phyloP scores from a whole-genome alignment of 2,113 vertebrate genomes.

The Oreotrochilus melanogaster region DNA sequence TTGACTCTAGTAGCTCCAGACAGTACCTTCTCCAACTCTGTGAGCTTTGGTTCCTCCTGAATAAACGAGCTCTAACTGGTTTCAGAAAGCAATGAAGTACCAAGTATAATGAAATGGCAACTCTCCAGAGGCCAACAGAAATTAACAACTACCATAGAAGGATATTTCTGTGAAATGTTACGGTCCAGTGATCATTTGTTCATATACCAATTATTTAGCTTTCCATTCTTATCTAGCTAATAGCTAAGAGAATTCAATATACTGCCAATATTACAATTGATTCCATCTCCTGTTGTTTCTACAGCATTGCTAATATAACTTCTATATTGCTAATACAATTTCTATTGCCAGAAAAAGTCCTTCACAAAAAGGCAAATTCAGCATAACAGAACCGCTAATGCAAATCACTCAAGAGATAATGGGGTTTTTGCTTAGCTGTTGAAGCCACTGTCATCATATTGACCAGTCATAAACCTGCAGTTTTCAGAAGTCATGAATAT shows the following conservation, averaged over 20 bases:
- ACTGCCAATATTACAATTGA: neutral
- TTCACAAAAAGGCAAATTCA: neutral
- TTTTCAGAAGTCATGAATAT: neutral
- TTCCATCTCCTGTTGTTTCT: neutral
- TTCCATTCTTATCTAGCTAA: neutral
- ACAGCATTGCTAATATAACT: neutral
- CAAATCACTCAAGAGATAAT: neutral
- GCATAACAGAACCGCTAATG: neutral
- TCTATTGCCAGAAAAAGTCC: neutral
- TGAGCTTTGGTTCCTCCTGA: neutral
- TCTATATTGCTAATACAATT: neutral
- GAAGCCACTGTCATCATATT: neutral
- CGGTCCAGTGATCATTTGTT: neutral
- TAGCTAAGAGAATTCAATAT: neutral
- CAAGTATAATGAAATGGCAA: neutral
- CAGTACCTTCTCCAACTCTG: neutral
- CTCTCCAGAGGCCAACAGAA: neutral
- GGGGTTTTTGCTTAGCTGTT: neutral
- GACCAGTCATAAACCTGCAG: neutral
- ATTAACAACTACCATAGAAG: neutral
- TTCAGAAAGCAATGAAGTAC: neutral
- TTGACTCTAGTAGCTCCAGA: neutral
- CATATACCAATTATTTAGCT: neutral
- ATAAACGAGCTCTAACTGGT: neutral
- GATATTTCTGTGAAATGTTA: neutral